Percentiles rank a stretch among this genome's conserved stretches.
These are phyloP conservation scores for Epiblema foenella DNA, from an alignment of 2,888 invertebrate genomes.

Conservation along the genomic window DNA sequence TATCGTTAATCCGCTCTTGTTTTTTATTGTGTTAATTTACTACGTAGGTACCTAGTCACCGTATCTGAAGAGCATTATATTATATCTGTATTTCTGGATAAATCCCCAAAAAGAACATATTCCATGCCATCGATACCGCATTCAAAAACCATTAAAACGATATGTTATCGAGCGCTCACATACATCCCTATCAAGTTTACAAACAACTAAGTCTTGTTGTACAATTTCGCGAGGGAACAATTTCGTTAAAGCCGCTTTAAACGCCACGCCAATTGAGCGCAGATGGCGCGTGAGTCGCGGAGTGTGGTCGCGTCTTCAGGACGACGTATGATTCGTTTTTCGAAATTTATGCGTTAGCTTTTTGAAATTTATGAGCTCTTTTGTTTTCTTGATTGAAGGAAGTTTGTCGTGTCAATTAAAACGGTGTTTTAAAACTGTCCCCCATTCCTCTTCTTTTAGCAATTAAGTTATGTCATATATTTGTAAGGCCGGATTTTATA, in stretches of 20 bases:
- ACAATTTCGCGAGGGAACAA: constrained; percentile 64
- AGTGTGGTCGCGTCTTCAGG: constrained; percentile 77
- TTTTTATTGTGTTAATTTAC: too few relatives aligned
- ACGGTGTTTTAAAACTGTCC: constrained; percentile 2
- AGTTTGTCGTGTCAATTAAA: constrained; percentile 15
- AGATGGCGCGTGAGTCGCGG: constrained; percentile 77
- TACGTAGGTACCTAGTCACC: too few relatives aligned
- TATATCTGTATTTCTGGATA: not conserved
- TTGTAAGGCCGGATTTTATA: too few relatives aligned
- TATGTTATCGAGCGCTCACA: constrained; percentile 20
- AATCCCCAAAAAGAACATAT: not conserved
- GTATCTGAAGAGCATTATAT: too few relatives aligned
- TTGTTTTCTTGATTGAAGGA: constrained; percentile 45
- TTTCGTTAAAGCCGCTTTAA: constrained; percentile 65
- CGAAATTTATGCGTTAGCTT: constrained; percentile 53
- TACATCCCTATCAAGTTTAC: constrained; percentile 39
- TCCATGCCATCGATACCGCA: not conserved
- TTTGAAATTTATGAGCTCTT: constrained; percentile 57
- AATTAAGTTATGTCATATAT: not conserved
- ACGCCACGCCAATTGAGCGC: constrained; percentile 78
- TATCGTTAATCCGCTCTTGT: too few relatives aligned
- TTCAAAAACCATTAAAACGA: not conserved
- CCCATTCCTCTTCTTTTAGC: not conserved
- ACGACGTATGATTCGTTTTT: constrained; percentile 60
- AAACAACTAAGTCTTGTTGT: constrained; percentile 47